These are phyloP conservation scores for Ectemnius cavifrons DNA, from an alignment of 2,888 invertebrate genomes.

Conservation along the genomic window DNA sequence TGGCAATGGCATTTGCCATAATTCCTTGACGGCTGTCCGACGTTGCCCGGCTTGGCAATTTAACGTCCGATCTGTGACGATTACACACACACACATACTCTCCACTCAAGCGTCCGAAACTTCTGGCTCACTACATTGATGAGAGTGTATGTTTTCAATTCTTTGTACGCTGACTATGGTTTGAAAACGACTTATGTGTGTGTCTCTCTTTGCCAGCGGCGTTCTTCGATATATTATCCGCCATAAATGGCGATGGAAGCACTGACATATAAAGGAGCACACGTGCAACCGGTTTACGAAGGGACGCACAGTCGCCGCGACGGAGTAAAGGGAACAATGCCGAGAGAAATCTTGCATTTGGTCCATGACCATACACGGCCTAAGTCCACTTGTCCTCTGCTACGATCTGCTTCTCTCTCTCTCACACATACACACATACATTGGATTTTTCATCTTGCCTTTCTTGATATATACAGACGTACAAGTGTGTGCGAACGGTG, in stretches of 20 bases:
- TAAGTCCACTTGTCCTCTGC: slow-evolving; percentile 35
- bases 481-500: slow-evolving; percentile 19
- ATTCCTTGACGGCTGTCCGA: too few relatives aligned
- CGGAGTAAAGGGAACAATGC: slow-evolving; percentile 50
- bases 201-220: slow-evolving; percentile 39
- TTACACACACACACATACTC: too few relatives aligned
- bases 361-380: slow-evolving; percentile 50
- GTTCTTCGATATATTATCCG: slow-evolving; percentile 52
- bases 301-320: slow-evolving; percentile 2
- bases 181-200: slow-evolving; percentile 7
- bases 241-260: slow-evolving; percentile 53
- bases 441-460: background rate
- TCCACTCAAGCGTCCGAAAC: too few relatives aligned
- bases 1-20: too few relatives aligned
- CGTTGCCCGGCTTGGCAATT: too few relatives aligned
- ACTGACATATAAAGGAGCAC: slow-evolving; percentile 44
- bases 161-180: too few relatives aligned
- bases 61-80: too few relatives aligned
- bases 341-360: slow-evolving; percentile 46
- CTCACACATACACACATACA: too few relatives aligned
- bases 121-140: too few relatives aligned
- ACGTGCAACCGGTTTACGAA: slow-evolving; percentile 53
- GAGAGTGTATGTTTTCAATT: too few relatives aligned
- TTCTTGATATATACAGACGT: background rate
- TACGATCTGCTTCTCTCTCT: background rate